Base-by-base conservation (phyloP, 1,140 invertebrate species). In the Trichoplusia ni region DNA sequence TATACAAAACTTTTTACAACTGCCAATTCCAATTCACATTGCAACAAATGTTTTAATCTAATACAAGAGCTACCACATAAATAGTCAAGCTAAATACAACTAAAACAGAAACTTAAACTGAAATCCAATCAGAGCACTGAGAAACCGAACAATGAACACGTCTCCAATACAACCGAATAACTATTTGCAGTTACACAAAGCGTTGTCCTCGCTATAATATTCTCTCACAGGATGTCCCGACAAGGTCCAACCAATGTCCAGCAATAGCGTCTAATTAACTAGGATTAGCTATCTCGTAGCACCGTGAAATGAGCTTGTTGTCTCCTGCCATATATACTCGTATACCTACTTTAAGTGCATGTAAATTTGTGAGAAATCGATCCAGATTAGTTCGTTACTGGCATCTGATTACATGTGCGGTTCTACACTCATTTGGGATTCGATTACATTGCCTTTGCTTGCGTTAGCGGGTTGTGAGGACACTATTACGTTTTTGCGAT, bases 281-380 rank as follows among this genome's bases (percentile, higher is more conserved):
- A 25, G 75, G 77, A 79, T 79, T 79, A 77, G 65, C 69, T 70
- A 74, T 67, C 67, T 72, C 64, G 62, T 56, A 64, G 47, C 40
- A 23, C 21, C 35, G 29, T 47, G 70, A 37, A 69, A 71, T 65
- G 62, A 67, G 64, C 61, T 61, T 67, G 71, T 69, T 67, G 56
- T 65, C 62, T 64, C 51, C 40, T 13, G 21, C 9, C 25, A 64
- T 2, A 4, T 35, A 31, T 37, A 35, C 16, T 18, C 11, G 19
- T 53, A 6, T 54, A 54, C 16, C 7, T 51, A 13, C 21, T 42
- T 54, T 38, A 54, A 54, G 33, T 54, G 51, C 49, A 53, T 53
- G 49, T 53, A 53, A 53, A 53, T 53, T 23, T 37, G 18, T 35
- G 31, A 11, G 51, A 54, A 54, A 38, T 37, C 51, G 47, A 51